Percentiles rank a stretch among this genome's conserved stretches.
Evolutionary conservation across 2,113 vertebrate genomes (phyloP).

Genomic region (Rhineura floridana): DNA sequence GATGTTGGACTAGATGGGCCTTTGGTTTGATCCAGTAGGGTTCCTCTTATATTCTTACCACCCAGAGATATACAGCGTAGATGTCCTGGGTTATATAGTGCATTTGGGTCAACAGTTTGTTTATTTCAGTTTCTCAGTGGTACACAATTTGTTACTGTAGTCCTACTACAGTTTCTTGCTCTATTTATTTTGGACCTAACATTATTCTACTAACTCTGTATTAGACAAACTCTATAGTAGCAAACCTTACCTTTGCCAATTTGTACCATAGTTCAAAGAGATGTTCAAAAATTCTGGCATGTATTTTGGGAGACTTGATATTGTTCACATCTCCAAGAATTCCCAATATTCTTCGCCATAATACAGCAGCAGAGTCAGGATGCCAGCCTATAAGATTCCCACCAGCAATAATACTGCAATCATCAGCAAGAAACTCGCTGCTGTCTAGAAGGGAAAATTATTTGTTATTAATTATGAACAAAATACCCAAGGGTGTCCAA

Average conservation of each 20-base stretch:
- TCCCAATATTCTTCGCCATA: slow-evolving; percentile 95
- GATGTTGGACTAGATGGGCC: no score
- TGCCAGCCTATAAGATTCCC: slow-evolving; percentile 95
- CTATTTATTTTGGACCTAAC: slow-evolving; percentile 1
- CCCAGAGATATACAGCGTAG: background rate
- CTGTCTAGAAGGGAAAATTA: slow-evolving; percentile 80
- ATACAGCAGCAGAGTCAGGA: slow-evolving; percentile 92
- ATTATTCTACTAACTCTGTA: background rate
- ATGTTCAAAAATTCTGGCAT: slow-evolving; percentile 91
- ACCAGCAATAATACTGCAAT: slow-evolving; percentile 96
- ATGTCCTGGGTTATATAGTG: background rate
- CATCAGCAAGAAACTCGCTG: slow-evolving; percentile 91
- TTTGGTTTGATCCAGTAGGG: no score
- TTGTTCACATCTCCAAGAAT: slow-evolving; percentile 96
- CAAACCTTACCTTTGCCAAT: slow-evolving; percentile 88
- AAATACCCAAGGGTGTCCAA: background rate
- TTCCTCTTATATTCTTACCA: no score
- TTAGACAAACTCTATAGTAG: slow-evolving; percentile 11
- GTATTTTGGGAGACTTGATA: slow-evolving; percentile 92
- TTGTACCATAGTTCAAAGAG: slow-evolving; percentile 97
- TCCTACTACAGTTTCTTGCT: background rate
- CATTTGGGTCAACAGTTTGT: background rate
- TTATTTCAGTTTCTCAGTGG: background rate
- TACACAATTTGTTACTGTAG: background rate
- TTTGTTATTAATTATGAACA: background rate